Evolutionary conservation across 2,888 invertebrate genomes (phyloP).

Genomic region (Lasiommata megera): DNA sequence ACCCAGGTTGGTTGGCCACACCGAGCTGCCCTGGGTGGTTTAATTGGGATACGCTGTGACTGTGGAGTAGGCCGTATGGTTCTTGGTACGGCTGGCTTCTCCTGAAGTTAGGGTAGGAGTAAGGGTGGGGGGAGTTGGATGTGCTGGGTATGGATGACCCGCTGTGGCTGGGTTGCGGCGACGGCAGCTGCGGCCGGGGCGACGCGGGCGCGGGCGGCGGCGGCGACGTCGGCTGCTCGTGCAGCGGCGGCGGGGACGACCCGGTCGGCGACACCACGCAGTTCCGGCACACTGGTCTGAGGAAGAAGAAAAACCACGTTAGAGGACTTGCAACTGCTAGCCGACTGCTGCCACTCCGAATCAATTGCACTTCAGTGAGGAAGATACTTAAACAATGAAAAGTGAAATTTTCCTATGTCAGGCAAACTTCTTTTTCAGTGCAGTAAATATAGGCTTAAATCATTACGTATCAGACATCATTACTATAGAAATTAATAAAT

Average conservation of each 20-base stretch:
- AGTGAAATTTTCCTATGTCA: no score
- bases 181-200: constrained; percentile 52
- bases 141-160: constrained; percentile 64
- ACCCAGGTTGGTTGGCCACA: constrained; percentile 22
- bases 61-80: constrained; percentile 50
- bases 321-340: neutral
- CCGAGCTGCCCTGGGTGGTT: constrained; percentile 44
- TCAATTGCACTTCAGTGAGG: no score
- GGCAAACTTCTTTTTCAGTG: no score
- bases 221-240: constrained; percentile 60
- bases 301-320: constrained; percentile 6
- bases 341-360: no score
- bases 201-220: constrained; percentile 68
- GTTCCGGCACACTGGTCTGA: constrained; percentile 91
- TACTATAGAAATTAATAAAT: no score
- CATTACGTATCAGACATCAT: no score
- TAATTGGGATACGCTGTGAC: constrained; percentile 59
- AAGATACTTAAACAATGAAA: no score
- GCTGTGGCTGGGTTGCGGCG: constrained; percentile 69
- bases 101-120: constrained; percentile 65
- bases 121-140: constrained; percentile 67
- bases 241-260: constrained; percentile 67
- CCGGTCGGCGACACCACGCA: constrained; percentile 84
- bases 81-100: constrained; percentile 62
- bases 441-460: no score